These are phyloP conservation scores for Sebastes matsubarae DNA, from an alignment of 2,797 vertebrate species.

Conservation along the genomic window DNA sequence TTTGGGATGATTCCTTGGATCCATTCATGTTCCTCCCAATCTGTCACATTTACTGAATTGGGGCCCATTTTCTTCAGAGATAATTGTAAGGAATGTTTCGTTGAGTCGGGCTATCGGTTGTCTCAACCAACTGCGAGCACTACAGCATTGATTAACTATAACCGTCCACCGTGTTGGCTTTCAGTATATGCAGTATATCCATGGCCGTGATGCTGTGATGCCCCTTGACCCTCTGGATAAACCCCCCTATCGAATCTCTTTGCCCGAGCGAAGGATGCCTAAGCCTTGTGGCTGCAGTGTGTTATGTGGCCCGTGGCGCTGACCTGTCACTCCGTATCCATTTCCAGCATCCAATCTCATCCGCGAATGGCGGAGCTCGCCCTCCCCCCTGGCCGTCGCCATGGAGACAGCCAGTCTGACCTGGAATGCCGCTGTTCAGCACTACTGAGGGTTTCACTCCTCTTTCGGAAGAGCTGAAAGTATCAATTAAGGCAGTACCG, in stretches of 20 bases:
- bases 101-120: not conserved
- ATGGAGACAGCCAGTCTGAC: slow-evolving; percentile 88
- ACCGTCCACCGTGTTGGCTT: not conserved
- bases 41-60: not conserved
- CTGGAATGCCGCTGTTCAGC: slow-evolving; percentile 77
- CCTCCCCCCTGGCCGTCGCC: slow-evolving; percentile 54
- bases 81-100: not conserved
- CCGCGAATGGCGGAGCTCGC: slow-evolving; percentile 11
- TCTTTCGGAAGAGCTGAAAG: slow-evolving; percentile 56
- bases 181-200: slow-evolving; percentile 10
- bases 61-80: not conserved
- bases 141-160: slow-evolving; percentile 23
- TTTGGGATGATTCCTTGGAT: not conserved
- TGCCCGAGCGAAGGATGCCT: slow-evolving; percentile 29
- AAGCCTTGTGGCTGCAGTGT: slow-evolving; percentile 47
- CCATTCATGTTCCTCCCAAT: not conserved
- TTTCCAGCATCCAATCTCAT: slow-evolving; percentile 54
- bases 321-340: slow-evolving; percentile 66
- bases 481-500: slow-evolving; percentile 61
- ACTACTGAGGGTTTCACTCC: slow-evolving; percentile 65
- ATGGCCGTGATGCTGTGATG: slow-evolving; percentile 12
- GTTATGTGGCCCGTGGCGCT: slow-evolving; percentile 53
- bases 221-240: slow-evolving; percentile 37
- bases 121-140: not conserved
- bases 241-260: slow-evolving; percentile 21